These are phyloP conservation scores for Accipiter minullus DNA, from an alignment of 2,797 vertebrate genomes.

Conservation along the genomic window DNA sequence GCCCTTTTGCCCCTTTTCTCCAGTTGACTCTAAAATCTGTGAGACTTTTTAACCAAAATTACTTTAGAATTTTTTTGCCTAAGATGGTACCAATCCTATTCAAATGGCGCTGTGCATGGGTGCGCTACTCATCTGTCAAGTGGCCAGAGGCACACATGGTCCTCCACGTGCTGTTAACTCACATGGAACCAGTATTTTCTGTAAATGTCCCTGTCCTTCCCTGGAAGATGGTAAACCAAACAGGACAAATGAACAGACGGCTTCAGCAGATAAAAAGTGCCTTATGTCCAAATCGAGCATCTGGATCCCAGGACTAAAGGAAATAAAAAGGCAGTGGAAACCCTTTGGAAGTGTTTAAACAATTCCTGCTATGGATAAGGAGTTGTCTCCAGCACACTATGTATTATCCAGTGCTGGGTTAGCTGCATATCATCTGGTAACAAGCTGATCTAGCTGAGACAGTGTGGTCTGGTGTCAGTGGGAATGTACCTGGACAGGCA, in stretches of 20 bases:
- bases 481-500: not conserved
- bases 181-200: not conserved
- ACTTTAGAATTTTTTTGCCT: not conserved
- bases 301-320: not conserved
- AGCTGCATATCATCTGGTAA: not conserved
- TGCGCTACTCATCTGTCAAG: not conserved
- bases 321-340: not conserved
- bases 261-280: not conserved
- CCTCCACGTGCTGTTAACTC: not conserved
- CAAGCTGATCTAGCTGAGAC: not conserved
- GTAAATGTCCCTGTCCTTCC: not conserved
- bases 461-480: not conserved
- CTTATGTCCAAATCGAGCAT: not conserved
- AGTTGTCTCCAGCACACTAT: not conserved
- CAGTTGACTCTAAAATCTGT: not conserved
- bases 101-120: rapidly evolving
- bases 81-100: not conserved
- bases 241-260: not conserved
- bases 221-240: not conserved
- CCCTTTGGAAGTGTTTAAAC: not conserved
- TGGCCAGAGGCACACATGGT: too few species aligned
- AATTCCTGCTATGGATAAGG: not conserved
- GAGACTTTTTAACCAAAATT: not conserved
- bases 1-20: not conserved
- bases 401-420: not conserved